Evolutionary conservation across 2,113 vertebrate species (phyloP).

Genomic region (Neogale vison): DNA sequence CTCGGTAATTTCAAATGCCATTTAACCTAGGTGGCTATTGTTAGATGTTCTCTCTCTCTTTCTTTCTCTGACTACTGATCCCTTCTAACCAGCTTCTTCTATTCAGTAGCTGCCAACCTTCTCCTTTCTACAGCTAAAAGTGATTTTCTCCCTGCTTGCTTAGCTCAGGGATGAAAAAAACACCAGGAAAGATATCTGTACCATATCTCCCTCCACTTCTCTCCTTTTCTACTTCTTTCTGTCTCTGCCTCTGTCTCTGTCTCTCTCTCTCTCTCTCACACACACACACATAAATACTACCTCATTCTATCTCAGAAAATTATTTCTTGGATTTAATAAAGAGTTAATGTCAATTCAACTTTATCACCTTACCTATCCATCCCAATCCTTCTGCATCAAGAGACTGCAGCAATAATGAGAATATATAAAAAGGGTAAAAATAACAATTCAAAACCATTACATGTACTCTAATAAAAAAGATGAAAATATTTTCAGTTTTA

Average conservation of each 20-base stretch:
- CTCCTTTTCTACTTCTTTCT: accelerated
- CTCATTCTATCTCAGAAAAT: not conserved
- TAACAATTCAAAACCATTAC: not conserved
- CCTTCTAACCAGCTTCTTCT: not conserved
- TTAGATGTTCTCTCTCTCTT: not conserved
- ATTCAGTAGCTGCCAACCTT: not conserved
- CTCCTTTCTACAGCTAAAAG: not conserved
- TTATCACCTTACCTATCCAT: not conserved
- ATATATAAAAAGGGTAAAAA: not conserved
- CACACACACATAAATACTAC: not conserved
- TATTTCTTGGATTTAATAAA: not conserved
- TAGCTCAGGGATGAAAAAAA: not conserved
- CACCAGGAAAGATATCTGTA: not conserved
- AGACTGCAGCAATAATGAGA: not conserved
- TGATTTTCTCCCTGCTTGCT: not conserved
- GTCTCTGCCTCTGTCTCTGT: too few species aligned
- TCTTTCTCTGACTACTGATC: not conserved
- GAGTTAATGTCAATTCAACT: not conserved
- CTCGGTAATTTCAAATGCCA: not conserved
- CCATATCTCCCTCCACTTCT: not conserved
- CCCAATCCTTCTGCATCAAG: not conserved
- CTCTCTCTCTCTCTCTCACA: not conserved
- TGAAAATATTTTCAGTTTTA: not conserved
- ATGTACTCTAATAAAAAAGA: not conserved
- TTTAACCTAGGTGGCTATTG: not conserved